Percentiles rank a stretch among this genome's conserved stretches.
Conservation (phyloP, 2,797 vertebrate species). For the Glyptemys insculpta region DNA sequence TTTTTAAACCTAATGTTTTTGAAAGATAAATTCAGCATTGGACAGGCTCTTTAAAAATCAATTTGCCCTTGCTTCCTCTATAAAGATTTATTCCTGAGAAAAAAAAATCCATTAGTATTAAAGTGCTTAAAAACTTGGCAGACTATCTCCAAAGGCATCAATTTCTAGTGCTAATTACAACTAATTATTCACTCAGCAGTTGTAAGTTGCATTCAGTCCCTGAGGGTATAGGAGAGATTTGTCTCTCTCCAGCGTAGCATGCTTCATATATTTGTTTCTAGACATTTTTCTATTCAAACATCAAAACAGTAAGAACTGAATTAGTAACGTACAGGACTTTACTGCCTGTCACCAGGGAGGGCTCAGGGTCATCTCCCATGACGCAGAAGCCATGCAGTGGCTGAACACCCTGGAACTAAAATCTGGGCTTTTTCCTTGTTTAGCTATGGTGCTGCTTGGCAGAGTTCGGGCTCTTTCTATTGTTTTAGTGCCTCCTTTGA, state of each 20-base stretch:
- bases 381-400: accelerated
- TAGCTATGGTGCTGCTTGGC: accelerated
- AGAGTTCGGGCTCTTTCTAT: accelerated
- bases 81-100: conserved; percentile 81
- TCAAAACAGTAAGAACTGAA: background rate
- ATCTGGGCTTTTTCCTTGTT: background rate
- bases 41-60: conserved; percentile 83
- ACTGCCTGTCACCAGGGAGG: background rate
- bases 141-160: conserved; percentile 84
- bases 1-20: conserved; percentile 76
- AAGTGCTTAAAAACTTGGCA: conserved; percentile 85
- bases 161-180: conserved; percentile 83
- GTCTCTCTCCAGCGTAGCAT: conserved; percentile 60
- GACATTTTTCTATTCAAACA: conserved; percentile 50
- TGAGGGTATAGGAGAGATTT: conserved; percentile 72
- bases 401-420: accelerated
- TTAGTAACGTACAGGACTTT: background rate
- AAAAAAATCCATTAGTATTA: conserved; percentile 83
- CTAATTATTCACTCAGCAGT: conserved; percentile 85
- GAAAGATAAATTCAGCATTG: conserved; percentile 79
- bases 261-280: conserved; percentile 65
- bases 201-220: conserved; percentile 79
- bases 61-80: conserved; percentile 78
- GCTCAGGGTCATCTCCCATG: background rate
- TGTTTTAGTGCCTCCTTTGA: background rate